phyloP scores from a whole-genome alignment of 2,797 vertebrate genomes.

The Melanogrammus aeglefinus region DNA sequence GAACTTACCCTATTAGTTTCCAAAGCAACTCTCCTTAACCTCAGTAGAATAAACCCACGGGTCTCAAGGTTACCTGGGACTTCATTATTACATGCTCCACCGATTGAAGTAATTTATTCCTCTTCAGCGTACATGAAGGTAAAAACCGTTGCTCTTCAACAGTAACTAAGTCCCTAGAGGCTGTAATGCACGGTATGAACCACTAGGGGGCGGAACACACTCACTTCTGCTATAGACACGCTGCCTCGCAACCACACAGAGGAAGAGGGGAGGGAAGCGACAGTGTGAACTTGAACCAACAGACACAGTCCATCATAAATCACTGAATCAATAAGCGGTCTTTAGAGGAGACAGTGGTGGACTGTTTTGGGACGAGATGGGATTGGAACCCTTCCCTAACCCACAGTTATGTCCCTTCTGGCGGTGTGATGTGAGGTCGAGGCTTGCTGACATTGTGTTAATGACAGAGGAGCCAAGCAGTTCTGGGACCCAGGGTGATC shows the following conservation, averaged over 20 bases:
- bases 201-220: slow-evolving; percentile 60
- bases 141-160: no score
- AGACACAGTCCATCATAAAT: neutral
- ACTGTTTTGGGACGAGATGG: neutral
- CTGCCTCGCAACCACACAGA: neutral
- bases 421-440: neutral
- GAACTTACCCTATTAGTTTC: no score
- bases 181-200: slow-evolving; percentile 21
- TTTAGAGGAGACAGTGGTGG: neutral
- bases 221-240: slow-evolving; percentile 6
- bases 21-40: no score
- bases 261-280: neutral
- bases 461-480: no score
- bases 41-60: no score
- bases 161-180: neutral
- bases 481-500: no score
- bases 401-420: neutral
- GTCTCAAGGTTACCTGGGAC: neutral
- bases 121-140: neutral
- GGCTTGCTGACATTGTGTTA: no score
- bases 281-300: neutral
- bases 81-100: neutral
- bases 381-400: neutral
- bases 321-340: neutral
- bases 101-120: neutral